Conservation (phyloP, 2,888 invertebrate genomes). For the Phrixothrix hirtus region DNA sequence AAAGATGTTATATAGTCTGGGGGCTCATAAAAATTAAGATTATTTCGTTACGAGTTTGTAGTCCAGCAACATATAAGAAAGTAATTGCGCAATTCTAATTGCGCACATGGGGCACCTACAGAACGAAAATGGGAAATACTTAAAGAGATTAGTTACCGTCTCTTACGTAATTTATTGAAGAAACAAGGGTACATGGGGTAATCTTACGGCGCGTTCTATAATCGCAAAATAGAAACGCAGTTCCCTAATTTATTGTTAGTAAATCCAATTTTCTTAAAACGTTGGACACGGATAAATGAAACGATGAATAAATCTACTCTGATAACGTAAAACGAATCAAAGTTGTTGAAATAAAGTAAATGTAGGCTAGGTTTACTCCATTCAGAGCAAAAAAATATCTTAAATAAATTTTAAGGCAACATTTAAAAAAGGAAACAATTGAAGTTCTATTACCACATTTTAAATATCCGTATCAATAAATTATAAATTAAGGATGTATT, state of each 20-base stretch:
- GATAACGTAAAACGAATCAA: too few relatives aligned
- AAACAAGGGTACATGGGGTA: constrained; percentile 50
- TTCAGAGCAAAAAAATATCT: too few relatives aligned
- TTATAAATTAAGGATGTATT: too few relatives aligned
- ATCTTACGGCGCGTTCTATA: constrained; percentile 47
- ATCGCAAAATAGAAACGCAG: constrained; percentile 36
- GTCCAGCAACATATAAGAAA: constrained; percentile 22
- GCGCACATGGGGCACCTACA: constrained; percentile 37
- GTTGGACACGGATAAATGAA: constrained; percentile 6
- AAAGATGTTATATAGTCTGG: constrained; percentile 23
- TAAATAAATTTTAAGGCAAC: too few relatives aligned
- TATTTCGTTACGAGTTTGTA: constrained; percentile 18
- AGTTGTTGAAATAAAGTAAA: too few relatives aligned
- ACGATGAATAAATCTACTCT: not conserved
- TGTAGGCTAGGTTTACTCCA: too few relatives aligned
- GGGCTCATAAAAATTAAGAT: constrained; percentile 25
- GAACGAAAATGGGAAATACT: constrained; percentile 49
- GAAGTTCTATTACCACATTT: too few relatives aligned
- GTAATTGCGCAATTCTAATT: constrained; percentile 28
- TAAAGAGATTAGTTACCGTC: constrained; percentile 49
- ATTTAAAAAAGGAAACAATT: too few relatives aligned
- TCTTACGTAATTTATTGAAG: constrained; percentile 51
- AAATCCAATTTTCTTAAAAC: constrained; percentile 9
- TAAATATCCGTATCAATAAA: too few relatives aligned
- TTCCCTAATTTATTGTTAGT: constrained; percentile 38